Evolutionary conservation across 2,888 invertebrate genomes (phyloP), one percentile per base, ranked within the genome.

Genomic region (Cerastis rubricosa): DNA sequence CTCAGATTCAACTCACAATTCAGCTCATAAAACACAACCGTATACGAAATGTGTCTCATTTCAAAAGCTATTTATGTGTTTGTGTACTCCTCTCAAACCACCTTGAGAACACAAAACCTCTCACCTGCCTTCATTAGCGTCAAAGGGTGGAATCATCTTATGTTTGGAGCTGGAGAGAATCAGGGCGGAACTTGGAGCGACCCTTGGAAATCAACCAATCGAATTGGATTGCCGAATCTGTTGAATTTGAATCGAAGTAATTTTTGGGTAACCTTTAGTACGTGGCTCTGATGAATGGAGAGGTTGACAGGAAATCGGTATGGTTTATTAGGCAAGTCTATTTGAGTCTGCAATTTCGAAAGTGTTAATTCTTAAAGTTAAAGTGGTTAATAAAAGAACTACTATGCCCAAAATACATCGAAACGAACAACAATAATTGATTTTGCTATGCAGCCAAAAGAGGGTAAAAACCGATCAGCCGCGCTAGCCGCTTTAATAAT

Each of bases 121-220:
- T 74, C 74, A 74, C 64, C 70, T 74, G 19, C 71, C 65, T 54
- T 85, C 85, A 85, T 84, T 84, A 84, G 66, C 72, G 54, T 78
- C 83, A 78, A 85, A 82, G 83, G 74, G 45, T 81, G 59, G 49
- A 74, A 72, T 63, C 35, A 43, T 67, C 43, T 71, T 40, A 29
- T 51, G 68, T 74, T 49, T 49, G 11, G n/a, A 29, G 68, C n/a
- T 65, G 57, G 14, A 19, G 51, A 2, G 69, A 54, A 71, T 25
- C 78, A 57, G 63, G 19, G 69, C 7, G 51, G 40, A 69, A 80
- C 68, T 47, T 11, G 47, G 64, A 35, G 49, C 29, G n/a, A 81
- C 78, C 85, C 83, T 84, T 85, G 83, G 71, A 74, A 82, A 71
- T 72, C 64, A 43, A 72, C 69, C 74, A 54, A 70, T 84, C 40